These are phyloP conservation scores for Ptyas mucosa DNA, from an alignment of 2,113 vertebrate genomes.

Conservation along the genomic window DNA sequence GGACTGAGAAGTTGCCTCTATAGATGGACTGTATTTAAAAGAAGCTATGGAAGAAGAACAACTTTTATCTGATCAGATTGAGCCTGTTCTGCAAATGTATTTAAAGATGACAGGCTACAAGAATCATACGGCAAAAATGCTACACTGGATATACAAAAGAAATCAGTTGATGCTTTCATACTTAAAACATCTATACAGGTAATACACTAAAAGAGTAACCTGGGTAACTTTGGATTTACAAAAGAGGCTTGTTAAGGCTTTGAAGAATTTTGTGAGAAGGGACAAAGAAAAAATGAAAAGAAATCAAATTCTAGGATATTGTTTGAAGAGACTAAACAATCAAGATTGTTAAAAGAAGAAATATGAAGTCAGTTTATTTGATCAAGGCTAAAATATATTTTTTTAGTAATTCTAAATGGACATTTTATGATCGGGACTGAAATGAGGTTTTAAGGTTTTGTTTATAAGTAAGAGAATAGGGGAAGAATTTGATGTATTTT, in stretches of 20 bases:
- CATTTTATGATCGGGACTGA: not conserved
- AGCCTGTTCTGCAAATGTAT: not conserved
- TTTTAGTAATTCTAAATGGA: not conserved
- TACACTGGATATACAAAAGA: not conserved
- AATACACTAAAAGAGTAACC: not conserved
- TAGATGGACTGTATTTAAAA: not conserved
- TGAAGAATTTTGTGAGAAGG: not conserved
- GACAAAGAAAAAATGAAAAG: not conserved
- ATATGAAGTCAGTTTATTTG: not conserved
- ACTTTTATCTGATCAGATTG: not conserved
- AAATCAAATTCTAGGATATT: not conserved
- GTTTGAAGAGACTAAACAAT: not conserved
- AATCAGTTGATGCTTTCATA: not conserved
- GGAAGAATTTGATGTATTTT: not conserved
- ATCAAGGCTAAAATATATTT: not conserved
- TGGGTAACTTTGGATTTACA: not conserved
- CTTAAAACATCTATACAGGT: not conserved
- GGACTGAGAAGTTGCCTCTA: not conserved
- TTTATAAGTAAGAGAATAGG: not conserved
- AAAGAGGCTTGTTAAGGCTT: not conserved
- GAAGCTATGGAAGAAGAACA: not conserved
- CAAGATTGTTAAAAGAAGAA: not conserved
- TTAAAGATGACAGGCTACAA: not conserved
- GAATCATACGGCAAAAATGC: not conserved
- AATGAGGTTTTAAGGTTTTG: not conserved